Base-by-base conservation (phyloP, 2,113 vertebrate species). In the Urocynchramus pylzowi region DNA sequence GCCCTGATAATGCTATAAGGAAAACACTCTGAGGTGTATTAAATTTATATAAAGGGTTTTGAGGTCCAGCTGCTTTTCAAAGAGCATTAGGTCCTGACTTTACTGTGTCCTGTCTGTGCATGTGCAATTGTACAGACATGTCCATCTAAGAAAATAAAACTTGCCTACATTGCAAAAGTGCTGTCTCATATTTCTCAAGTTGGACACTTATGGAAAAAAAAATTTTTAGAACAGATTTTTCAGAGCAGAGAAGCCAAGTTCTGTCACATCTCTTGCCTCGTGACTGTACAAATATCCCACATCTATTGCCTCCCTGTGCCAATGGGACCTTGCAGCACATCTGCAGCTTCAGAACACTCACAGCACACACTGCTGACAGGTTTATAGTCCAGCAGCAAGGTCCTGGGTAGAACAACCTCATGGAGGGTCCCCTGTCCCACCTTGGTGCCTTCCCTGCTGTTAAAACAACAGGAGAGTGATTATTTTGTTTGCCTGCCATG, bases 61-160 rank as follows among this genome's bases (percentile, higher is more conserved):
- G 35, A 61, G 26, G 47, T n/a, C 89, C 26, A 57, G 6, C 37
- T 70, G 35, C 24, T 89, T 75, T 78, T 74, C 44, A 41, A 60
- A 35, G 21, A 64, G 44, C 4, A 0, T 60, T 81, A 21, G 28
- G 39, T 63, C 60, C 24, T 76, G 54, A 49, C 39, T 56, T 80
- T 4, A 6, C 28, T 15, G 10, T 39, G 42, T n/a, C 56, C 74
- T 74, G 9, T 13, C 41, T 16, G 9, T 60, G 47, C 39, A 9
- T 0, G 1, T 71, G 41, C 44, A 35, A 7, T 26, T 21, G 16
- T 37, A 44, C 0, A 4, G 52, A 47, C 10, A 4, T 11, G 4
- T 30, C 45, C 28, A 42, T 39, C 65, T 39, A 28, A 69, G 31
- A 39, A 87, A 71, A 47, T 17, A 52, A 37, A 93, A 53, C 10